phyloP scores from a whole-genome alignment of 2,797 vertebrate species.

The Chelon auratus region DNA sequence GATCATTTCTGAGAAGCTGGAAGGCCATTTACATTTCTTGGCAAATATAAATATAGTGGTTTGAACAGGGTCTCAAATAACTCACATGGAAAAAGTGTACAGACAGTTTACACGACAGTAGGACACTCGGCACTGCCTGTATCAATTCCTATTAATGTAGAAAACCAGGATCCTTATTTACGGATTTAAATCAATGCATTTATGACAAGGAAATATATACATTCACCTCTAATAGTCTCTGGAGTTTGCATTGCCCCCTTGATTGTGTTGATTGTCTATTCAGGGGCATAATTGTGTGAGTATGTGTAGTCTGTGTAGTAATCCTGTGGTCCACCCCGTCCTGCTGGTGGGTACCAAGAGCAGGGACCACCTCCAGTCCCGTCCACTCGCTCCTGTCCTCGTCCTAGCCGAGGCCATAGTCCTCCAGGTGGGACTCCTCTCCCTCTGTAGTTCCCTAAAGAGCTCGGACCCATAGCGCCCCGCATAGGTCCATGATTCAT shows the following conservation, averaged over 20 bases:
- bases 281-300: conserved; percentile 79
- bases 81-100: conserved; percentile 83
- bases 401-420: conserved; percentile 79
- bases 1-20: conserved; percentile 74
- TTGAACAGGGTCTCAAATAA: conserved; percentile 85
- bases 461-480: conserved; percentile 72
- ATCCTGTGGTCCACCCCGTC: conserved; percentile 77
- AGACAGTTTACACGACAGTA: conserved; percentile 77
- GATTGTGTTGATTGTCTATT: conserved; percentile 77
- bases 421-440: conserved; percentile 77
- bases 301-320: conserved; percentile 85
- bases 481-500: conserved; percentile 71
- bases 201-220: conserved; percentile 87
- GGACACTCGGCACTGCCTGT: conserved; percentile 81
- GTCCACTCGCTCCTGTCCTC: conserved; percentile 76
- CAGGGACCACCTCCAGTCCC: conserved; percentile 74
- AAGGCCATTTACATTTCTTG: conserved; percentile 86
- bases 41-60: conserved; percentile 92
- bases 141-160: conserved; percentile 82
- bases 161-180: conserved; percentile 80
- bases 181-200: conserved; percentile 76
- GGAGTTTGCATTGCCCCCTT: conserved; percentile 54
- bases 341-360: conserved; percentile 82
- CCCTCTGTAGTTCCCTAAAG: conserved; percentile 76
- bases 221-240: conserved; percentile 83